Conservation (phyloP, 2,113 vertebrate genomes). For the Mohoua ochrocephala region DNA sequence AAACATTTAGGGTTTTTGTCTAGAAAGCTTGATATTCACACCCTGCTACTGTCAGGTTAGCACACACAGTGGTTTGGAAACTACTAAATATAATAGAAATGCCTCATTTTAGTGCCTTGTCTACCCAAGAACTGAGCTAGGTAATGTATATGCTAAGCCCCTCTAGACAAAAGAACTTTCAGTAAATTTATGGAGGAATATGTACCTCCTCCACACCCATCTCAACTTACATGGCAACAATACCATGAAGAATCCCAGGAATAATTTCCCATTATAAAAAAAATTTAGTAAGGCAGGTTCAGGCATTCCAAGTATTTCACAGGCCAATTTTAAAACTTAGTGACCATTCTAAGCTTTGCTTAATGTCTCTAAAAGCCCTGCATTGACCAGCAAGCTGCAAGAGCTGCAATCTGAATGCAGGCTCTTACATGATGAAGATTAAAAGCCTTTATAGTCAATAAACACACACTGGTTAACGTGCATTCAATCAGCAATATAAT, state of each 20-base stretch:
- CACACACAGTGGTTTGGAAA: not conserved
- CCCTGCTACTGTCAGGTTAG: not conserved
- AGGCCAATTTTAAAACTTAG: not conserved
- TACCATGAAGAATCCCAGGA: not conserved
- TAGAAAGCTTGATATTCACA: not conserved
- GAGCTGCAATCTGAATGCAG: not conserved
- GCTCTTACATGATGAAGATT: not conserved
- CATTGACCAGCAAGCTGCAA: not conserved
- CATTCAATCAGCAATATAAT: not conserved
- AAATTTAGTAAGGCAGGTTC: not conserved
- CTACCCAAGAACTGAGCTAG: not conserved
- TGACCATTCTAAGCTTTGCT: not conserved
- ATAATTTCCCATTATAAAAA: not conserved
- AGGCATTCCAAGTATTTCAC: not conserved
- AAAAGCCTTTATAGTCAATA: not conserved
- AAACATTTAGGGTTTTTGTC: not conserved
- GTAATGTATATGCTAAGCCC: not conserved
- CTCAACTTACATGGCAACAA: not conserved
- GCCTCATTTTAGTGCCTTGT: not conserved
- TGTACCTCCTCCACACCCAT: not conserved
- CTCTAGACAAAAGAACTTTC: not conserved
- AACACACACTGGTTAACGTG: not conserved
- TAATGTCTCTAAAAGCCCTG: not conserved
- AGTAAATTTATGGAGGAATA: not conserved
- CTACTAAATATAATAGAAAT: not conserved